Conservation (phyloP, 2,113 vertebrate genomes). For the Sorex araneus region DNA sequence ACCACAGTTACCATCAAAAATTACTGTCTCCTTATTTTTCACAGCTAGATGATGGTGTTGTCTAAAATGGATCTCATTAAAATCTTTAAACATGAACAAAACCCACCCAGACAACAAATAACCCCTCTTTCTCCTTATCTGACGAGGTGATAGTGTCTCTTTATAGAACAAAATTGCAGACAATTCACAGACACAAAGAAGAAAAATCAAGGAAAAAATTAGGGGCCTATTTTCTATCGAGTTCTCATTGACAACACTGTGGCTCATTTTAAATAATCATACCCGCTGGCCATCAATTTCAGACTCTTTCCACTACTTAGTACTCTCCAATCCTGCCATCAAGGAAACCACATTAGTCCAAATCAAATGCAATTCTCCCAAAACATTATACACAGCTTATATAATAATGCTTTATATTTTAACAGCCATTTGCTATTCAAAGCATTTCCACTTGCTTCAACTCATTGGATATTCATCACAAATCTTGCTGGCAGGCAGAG, state of each 20-base stretch:
- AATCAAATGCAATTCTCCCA: not conserved
- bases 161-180: constrained; percentile 53
- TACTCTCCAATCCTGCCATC: not conserved
- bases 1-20: not conserved
- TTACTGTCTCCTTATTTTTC: not conserved
- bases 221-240: not conserved
- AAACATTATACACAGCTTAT: not conserved
- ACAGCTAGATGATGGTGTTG: not conserved
- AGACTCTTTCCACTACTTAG: not conserved
- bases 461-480: not conserved
- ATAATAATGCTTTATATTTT: not conserved
- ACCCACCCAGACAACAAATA: constrained; percentile 22
- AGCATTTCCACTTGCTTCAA: not conserved
- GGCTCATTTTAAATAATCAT: constrained; percentile 2
- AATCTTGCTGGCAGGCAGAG: rapidly evolving
- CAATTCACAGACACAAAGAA: constrained; percentile 36
- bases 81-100: constrained; percentile 53
- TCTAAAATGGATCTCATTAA: constrained; percentile 46
- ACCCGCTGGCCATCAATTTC: not conserved
- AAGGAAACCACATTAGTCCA: not conserved
- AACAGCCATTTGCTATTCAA: not conserved
- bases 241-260: not conserved
- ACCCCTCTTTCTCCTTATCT: constrained; percentile 7
- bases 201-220: not conserved
- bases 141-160: constrained; percentile 35